Conservation (phyloP, 2,888 invertebrate species). For the Bombylius discolor region DNA sequence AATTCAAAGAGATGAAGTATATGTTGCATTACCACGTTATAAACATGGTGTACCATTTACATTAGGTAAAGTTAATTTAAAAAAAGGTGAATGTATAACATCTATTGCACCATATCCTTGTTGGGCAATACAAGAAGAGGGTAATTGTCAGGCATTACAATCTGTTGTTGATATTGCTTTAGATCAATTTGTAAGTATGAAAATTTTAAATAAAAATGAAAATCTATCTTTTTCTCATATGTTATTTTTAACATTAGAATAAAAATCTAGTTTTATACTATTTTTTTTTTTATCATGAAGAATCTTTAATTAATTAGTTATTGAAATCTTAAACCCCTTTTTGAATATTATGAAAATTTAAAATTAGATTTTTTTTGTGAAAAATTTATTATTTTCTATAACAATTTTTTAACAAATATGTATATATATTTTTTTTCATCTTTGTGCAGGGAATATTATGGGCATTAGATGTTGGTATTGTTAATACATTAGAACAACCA, state of each 20-base stretch:
- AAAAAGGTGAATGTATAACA: slow-evolving; percentile 38
- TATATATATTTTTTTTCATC: too few relatives aligned
- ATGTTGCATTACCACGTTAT: slow-evolving; percentile 47
- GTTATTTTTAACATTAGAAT: too few relatives aligned
- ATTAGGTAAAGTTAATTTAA: slow-evolving; percentile 42
- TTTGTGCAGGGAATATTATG: slow-evolving; percentile 40
- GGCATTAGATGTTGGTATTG: slow-evolving; percentile 47
- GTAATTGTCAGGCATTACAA: slow-evolving; percentile 53
- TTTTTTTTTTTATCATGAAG: too few relatives aligned
- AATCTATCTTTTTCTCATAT: too few relatives aligned
- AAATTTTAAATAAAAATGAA: too few relatives aligned
- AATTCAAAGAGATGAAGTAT: slow-evolving; percentile 43
- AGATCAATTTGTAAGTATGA: slow-evolving; percentile 40
- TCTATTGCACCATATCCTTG: slow-evolving; percentile 49
- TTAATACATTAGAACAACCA: slow-evolving; percentile 45
- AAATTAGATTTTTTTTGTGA: too few relatives aligned
- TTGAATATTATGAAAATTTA: too few relatives aligned
- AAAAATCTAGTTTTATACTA: too few relatives aligned
- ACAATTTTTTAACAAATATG: too few relatives aligned
- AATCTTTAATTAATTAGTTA: too few relatives aligned
- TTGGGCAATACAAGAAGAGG: slow-evolving; percentile 58
- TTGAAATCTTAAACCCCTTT: too few relatives aligned
- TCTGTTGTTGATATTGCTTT: slow-evolving; percentile 53
- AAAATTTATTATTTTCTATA: too few relatives aligned
- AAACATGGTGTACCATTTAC: slow-evolving; percentile 49